Evolutionary conservation across 92 coral and sea anemone genomes (phyloP), one percentile per base, ranked within the genome.

Genomic region (Pocillopora meandrina): DNA sequence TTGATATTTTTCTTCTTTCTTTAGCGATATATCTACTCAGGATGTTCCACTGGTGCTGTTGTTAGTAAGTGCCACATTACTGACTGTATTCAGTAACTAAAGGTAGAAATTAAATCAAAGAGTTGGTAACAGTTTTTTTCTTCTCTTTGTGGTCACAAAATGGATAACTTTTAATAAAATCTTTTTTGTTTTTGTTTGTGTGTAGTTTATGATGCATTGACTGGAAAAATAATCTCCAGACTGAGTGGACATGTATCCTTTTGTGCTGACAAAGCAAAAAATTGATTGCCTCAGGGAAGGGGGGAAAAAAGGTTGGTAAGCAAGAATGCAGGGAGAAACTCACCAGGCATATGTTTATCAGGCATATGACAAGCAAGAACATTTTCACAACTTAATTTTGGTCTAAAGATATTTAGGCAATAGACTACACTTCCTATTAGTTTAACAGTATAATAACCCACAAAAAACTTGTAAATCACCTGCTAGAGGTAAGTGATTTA

Each of bases 201-300:
- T 86, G 31, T 85, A 95, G 98, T 95, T 90, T 95, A 95, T 72
- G 98, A 95, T 81, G 87, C 90, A 56, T 68, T 91, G 55, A 95
- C 98, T 7, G 98, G 98, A 9, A 74, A 93, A 71, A 81, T 95
- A 55, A 82, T 72, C 71, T 78, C 92, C 34, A 88, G 82, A 36
- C 90, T 93, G 16, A 16, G 75, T 5, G 98, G 98, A 79, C 98
- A 95, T 77, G 95, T 95, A 95, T 95, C 98, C 95, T 83, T 74
- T 17, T n/a, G 31, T 8, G 0, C 1, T 10, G 14, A 52, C 20
- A 55, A 14, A 74, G 63, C 52, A n/a, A 59, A n/a, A 18, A 9
- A 26, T 6, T 35, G 15, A 42, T 42, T 42, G 52, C 52, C 52
- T 3, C 8, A 7, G 52, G 49, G 52, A 7, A 42, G 52, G 52